A percentile compares a stretch with the other conserved stretches of the same genome.
phyloP scores from a whole-genome alignment of 2,888 invertebrate genomes.

The Andricus quercusramuli region DNA sequence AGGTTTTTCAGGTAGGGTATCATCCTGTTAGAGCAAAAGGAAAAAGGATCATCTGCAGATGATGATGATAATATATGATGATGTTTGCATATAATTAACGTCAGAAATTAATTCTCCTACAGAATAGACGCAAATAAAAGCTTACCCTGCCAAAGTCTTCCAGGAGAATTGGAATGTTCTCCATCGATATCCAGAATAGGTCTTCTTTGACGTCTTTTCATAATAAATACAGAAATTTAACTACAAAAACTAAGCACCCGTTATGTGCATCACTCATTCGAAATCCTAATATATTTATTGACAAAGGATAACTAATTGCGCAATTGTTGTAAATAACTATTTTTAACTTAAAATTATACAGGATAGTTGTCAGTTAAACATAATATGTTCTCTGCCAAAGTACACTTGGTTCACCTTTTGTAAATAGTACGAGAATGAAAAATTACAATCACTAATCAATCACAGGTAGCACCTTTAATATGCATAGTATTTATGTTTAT shows the following conservation, averaged over 20 bases:
- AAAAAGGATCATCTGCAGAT: neutral
- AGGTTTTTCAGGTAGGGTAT: too few relatives aligned
- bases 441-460: neutral
- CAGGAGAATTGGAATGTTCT: constrained; percentile 65
- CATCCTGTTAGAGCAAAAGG: too few relatives aligned
- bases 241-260: neutral
- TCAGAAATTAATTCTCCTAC: neutral
- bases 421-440: neutral
- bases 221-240: constrained; percentile 46
- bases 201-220: constrained; percentile 73
- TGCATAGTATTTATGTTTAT: neutral
- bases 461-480: neutral
- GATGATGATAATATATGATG: too few relatives aligned
- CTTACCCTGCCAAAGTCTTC: constrained; percentile 69
- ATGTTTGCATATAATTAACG: neutral
- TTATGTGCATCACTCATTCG: neutral
- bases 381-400: neutral
- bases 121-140: constrained; percentile 28
- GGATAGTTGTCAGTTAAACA: neutral
- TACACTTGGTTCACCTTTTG: neutral
- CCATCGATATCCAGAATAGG: constrained; percentile 71
- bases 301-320: neutral
- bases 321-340: neutral
- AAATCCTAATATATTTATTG: neutral
- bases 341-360: neutral